Evolutionary conservation across 2,888 invertebrate species (phyloP).

Genomic region (Myopa testacea): DNA sequence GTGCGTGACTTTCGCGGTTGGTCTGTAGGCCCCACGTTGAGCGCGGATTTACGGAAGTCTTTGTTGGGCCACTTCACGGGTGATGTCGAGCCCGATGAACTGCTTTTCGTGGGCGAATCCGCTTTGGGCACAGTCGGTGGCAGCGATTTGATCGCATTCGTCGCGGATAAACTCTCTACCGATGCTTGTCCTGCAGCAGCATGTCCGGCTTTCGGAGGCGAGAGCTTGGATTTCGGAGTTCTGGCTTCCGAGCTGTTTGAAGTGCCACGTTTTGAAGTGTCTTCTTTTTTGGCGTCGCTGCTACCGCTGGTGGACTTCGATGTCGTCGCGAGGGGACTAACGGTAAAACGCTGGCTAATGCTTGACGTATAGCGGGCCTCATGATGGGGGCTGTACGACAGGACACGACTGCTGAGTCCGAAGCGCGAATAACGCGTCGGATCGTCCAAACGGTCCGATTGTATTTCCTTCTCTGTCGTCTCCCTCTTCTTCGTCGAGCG

Average conservation of each 20-base stretch:
- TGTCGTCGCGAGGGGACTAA: conserved; percentile 57
- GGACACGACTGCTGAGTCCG: conserved; percentile 70
- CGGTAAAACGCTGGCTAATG: conserved; percentile 57
- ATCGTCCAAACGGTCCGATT: conserved; percentile 80
- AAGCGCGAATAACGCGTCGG: conserved; percentile 76
- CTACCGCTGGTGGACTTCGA: conserved; percentile 46
- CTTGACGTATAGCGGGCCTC: conserved; percentile 66
- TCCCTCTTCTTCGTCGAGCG: conserved; percentile 72
- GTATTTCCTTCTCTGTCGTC: conserved; percentile 78
- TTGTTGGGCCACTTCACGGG: conserved; percentile 73
- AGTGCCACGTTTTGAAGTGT: conserved; percentile 4
- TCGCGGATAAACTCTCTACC: conserved; percentile 56
- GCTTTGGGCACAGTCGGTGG: conserved; percentile 58
- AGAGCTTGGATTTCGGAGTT: conserved; percentile 59
- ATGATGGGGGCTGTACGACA: conserved; percentile 68
- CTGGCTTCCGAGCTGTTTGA: conserved; percentile 46
- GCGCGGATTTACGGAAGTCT: conserved; percentile 79
- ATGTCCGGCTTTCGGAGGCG: conserved; percentile 61
- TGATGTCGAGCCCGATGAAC: conserved; percentile 59
- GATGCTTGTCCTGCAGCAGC: conserved; percentile 62
- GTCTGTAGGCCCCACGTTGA: conserved; percentile 74
- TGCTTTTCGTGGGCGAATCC: conserved; percentile 67
- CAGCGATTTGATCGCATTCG: conserved; percentile 52
- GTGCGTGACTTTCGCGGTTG: conserved; percentile 66
- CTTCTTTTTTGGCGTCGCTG: conserved; percentile 49